These are phyloP conservation scores for Ceraclea dissimilis DNA, from an alignment of 2,888 invertebrate species.

Conservation along the genomic window DNA sequence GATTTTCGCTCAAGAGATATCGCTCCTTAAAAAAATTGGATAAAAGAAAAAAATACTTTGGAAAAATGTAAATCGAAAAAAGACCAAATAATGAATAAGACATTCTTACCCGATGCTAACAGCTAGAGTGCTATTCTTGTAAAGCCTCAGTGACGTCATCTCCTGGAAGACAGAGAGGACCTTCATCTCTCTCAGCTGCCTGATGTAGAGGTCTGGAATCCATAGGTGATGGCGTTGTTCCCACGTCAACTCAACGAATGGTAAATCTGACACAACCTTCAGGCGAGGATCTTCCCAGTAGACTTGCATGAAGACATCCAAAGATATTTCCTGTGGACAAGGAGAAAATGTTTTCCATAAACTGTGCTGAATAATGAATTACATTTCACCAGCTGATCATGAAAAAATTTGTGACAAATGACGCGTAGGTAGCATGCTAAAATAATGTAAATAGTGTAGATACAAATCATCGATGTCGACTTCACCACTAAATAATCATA, in stretches of 20 bases:
- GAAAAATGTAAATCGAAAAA: too few species aligned
- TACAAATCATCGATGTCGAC: too few species aligned
- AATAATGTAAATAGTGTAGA: too few species aligned
- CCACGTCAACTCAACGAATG: slow-evolving; percentile 55
- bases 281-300: slow-evolving; percentile 53
- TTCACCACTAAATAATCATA: too few species aligned
- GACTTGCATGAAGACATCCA: slow-evolving; percentile 58
- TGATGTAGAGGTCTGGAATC: slow-evolving; percentile 58
- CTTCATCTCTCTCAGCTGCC: slow-evolving; percentile 55
- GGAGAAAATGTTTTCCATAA: background rate
- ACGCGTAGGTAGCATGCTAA: too few species aligned
- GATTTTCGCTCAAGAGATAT: too few species aligned
- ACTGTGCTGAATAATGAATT: too few species aligned
- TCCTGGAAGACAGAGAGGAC: slow-evolving; percentile 55
- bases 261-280: slow-evolving; percentile 38
- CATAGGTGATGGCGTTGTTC: slow-evolving; percentile 52
- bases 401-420: too few species aligned
- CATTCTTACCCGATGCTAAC: slow-evolving; percentile 54
- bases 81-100: too few species aligned
- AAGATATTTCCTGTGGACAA: slow-evolving; percentile 50
- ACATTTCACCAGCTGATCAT: too few species aligned
- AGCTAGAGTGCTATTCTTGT: slow-evolving; percentile 54
- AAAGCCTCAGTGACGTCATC: slow-evolving; percentile 54
- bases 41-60: too few species aligned
- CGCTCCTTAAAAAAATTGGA: too few species aligned